Evolutionary conservation across 2,888 invertebrate genomes (phyloP).

Genomic region (Eucriotettix oculatus): DNA sequence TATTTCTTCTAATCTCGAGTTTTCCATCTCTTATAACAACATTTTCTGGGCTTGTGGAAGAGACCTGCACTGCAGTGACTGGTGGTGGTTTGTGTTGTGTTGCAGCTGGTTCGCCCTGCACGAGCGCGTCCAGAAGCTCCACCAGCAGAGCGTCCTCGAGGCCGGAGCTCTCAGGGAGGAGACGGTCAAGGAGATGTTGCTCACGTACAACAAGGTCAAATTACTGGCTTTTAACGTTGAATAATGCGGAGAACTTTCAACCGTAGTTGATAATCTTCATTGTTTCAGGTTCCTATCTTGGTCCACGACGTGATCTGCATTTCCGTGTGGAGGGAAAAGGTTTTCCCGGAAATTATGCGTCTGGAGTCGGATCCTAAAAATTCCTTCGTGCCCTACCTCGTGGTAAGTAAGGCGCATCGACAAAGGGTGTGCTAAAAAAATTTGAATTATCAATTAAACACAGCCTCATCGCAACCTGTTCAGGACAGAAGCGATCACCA

Average conservation of each 20-base stretch:
- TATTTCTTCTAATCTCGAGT: too few relatives aligned
- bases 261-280: too few relatives aligned
- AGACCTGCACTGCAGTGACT: too few relatives aligned
- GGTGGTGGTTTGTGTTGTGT: not conserved
- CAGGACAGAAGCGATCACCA: too few relatives aligned
- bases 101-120: constrained; percentile 67
- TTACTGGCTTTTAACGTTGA: too few relatives aligned
- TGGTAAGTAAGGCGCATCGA: too few relatives aligned
- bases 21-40: too few relatives aligned
- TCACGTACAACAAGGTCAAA: constrained; percentile 36
- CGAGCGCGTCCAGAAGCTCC: constrained; percentile 64
- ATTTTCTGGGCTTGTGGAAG: too few relatives aligned
- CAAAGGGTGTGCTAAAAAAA: too few relatives aligned
- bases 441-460: too few relatives aligned
- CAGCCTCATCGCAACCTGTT: too few relatives aligned
- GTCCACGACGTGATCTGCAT: constrained; percentile 71
- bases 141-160: constrained; percentile 75
- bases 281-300: constrained; percentile 45
- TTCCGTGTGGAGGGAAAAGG: constrained; percentile 69
- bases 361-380: constrained; percentile 45
- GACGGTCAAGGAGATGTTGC: constrained; percentile 65
- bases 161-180: constrained; percentile 65
- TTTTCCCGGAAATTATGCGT: constrained; percentile 60
- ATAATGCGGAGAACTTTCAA: too few relatives aligned
- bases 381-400: constrained; percentile 61